Percentiles rank a stretch among this genome's conserved stretches.
Conservation (phyloP, 1,140 invertebrate genomes). For the Drosophila novamexicana region DNA sequence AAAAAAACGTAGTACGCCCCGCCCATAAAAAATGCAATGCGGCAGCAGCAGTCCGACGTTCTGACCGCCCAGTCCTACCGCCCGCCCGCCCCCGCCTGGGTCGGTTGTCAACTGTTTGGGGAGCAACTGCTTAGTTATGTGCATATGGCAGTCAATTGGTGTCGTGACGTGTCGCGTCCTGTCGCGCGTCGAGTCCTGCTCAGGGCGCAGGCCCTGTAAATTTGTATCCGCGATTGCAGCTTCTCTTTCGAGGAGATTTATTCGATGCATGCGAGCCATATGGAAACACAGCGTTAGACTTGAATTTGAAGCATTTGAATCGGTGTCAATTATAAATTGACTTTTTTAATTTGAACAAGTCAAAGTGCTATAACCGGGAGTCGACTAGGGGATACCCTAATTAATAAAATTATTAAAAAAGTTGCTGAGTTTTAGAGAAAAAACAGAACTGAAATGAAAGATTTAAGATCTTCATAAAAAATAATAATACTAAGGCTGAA, state of each 20-base stretch:
- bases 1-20: not conserved
- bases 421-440: too few species aligned
- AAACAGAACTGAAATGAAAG: too few species aligned
- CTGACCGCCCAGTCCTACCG: not conserved
- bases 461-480: too few species aligned
- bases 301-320: too few species aligned
- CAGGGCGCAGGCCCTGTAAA: constrained; percentile 2
- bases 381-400: too few species aligned
- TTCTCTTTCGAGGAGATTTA: not conserved
- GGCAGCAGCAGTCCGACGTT: constrained; percentile 25
- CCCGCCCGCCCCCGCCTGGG: not conserved
- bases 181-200: constrained; percentile 9
- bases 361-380: too few species aligned
- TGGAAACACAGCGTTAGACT: too few species aligned
- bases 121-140: constrained; percentile 69
- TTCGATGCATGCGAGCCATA: not conserved
- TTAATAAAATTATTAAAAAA: too few species aligned
- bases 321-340: too few species aligned
- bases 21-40: constrained; percentile 49
- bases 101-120: constrained; percentile 39
- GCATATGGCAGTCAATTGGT: constrained; percentile 76
- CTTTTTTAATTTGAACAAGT: too few species aligned
- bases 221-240: too few species aligned
- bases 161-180: constrained; percentile 45
- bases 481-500: too few species aligned